Conservation (phyloP, 2,113 vertebrate genomes). For the Syngnathoides biaculeatus region DNA sequence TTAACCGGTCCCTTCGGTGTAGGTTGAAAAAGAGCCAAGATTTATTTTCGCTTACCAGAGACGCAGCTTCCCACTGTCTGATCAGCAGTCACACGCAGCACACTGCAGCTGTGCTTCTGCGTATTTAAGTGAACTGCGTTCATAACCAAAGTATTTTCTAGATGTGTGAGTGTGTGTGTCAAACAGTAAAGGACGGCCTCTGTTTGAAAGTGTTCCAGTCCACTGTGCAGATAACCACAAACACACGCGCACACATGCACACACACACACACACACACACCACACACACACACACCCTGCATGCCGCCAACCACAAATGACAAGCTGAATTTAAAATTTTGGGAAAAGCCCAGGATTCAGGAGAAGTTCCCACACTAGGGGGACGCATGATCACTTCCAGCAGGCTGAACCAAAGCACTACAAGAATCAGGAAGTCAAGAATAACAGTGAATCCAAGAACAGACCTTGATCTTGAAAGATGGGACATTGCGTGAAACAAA, state of each 20-base stretch:
- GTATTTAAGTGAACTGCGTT: slow-evolving; percentile 45
- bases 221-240: slow-evolving; percentile 40
- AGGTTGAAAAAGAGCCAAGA: slow-evolving; percentile 43
- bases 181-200: slow-evolving; percentile 51
- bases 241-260: slow-evolving; percentile 35
- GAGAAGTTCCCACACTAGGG: slow-evolving; percentile 67
- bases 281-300: slow-evolving; percentile 31
- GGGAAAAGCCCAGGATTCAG: slow-evolving; percentile 63
- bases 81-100: slow-evolving; percentile 60
- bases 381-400: slow-evolving; percentile 54
- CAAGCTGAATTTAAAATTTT: slow-evolving; percentile 65
- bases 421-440: slow-evolving; percentile 32
- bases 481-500: slow-evolving; percentile 5
- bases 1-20: slow-evolving; percentile 37
- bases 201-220: slow-evolving; percentile 55
- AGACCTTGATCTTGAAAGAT: background rate
- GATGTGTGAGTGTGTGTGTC: slow-evolving; percentile 32
- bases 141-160: slow-evolving; percentile 44
- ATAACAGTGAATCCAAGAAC: slow-evolving; percentile 10
- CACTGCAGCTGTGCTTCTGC: slow-evolving; percentile 41
- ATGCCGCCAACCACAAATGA: slow-evolving; percentile 70
- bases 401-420: slow-evolving; percentile 33
- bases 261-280: slow-evolving; percentile 35
- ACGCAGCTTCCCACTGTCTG: slow-evolving; percentile 47
- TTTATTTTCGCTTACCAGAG: slow-evolving; percentile 44